phyloP scores from a whole-genome alignment of 2,888 invertebrate genomes.

The Orthosia gracilis region DNA sequence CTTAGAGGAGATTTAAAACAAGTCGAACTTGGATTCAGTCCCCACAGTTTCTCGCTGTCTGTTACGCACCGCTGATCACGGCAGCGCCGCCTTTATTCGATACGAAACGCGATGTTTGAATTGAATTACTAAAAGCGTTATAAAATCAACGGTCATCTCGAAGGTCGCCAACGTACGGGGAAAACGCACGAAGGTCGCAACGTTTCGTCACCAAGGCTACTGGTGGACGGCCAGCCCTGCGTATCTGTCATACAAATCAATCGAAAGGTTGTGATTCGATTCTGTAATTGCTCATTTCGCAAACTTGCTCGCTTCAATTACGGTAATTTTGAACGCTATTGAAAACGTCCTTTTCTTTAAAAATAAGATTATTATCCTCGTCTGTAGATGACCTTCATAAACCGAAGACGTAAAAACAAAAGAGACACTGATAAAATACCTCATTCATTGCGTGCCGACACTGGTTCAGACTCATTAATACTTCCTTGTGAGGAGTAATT shows the following conservation, averaged over 20 bases:
- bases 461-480: conserved; percentile 45
- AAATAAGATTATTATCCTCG: conserved; percentile 27
- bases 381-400: conserved; percentile 36
- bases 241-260: conserved; percentile 75
- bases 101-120: conserved; percentile 31
- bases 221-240: conserved; percentile 61
- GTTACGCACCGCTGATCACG: conserved; percentile 32
- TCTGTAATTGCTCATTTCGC: conserved; percentile 67
- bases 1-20: conserved; percentile 38
- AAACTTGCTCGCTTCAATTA: conserved; percentile 42
- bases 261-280: conserved; percentile 67
- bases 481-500: conserved; percentile 58
- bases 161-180: conserved; percentile 72
- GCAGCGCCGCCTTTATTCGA: conserved; percentile 22
- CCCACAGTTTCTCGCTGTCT: conserved; percentile 24
- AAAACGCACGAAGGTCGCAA: conserved; percentile 71
- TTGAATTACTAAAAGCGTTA: conserved; percentile 54
- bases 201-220: conserved; percentile 66
- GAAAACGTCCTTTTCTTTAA: conserved; percentile 4
- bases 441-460: conserved; percentile 48
- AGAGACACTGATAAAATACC: conserved; percentile 43
- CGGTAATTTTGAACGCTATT: conserved; percentile 20
- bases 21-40: conserved; percentile 24
- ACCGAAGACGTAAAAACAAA: conserved; percentile 48
- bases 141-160: conserved; percentile 64